These are phyloP conservation scores for Chrysolina americana DNA, from an alignment of 2,888 invertebrate species.

Conservation along the genomic window DNA sequence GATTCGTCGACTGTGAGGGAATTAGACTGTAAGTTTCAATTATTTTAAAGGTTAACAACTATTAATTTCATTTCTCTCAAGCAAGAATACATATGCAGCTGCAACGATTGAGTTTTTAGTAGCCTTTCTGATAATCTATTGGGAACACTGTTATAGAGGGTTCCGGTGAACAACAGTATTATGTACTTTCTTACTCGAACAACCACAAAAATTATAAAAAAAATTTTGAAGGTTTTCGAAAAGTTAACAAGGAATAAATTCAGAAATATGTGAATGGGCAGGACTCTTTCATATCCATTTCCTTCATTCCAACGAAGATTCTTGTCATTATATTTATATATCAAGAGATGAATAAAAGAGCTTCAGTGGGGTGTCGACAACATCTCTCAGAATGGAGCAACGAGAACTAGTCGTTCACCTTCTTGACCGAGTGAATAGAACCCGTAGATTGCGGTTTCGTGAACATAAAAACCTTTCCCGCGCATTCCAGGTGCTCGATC, in stretches of 20 bases:
- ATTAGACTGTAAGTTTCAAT: too few relatives aligned
- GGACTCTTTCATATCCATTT: neutral
- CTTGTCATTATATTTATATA: constrained; percentile 3
- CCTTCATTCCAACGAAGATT: neutral
- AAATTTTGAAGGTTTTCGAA: neutral
- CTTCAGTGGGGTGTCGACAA: constrained; percentile 10
- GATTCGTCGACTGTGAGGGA: too few relatives aligned
- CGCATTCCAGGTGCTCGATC: neutral
- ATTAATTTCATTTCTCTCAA: too few relatives aligned
- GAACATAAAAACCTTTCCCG: neutral
- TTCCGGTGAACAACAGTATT: too few relatives aligned
- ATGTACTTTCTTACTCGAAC: too few relatives aligned
- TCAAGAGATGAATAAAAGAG: neutral
- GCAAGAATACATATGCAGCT: too few relatives aligned
- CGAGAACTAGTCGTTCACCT: constrained; percentile 15
- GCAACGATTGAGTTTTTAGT: too few relatives aligned
- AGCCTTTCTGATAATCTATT: too few relatives aligned
- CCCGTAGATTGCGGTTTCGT: neutral
- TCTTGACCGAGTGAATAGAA: constrained; percentile 24
- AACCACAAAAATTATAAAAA: too few relatives aligned
- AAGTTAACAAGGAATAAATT: neutral
- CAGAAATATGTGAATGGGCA: neutral
- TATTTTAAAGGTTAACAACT: too few relatives aligned
- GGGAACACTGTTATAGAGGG: too few relatives aligned
- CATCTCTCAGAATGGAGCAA: constrained; percentile 7